Percentiles rank a stretch among this genome's conserved stretches.
Conservation (phyloP, 1,140 invertebrate genomes). For the Pinna nobilis region DNA sequence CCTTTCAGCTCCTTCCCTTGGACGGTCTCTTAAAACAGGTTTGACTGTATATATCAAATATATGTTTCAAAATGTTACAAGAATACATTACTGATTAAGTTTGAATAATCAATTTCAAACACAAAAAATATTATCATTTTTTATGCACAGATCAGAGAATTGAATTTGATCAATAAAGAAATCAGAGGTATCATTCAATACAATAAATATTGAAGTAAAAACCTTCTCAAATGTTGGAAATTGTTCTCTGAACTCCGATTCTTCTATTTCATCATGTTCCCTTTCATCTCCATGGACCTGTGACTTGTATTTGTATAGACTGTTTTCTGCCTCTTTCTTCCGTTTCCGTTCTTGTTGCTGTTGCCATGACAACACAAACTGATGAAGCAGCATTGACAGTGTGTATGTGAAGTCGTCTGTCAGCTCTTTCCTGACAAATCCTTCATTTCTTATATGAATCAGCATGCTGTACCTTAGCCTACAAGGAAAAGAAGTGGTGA, state of each 20-base stretch:
- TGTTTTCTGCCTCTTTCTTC: conserved; percentile 84
- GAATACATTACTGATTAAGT: not conserved
- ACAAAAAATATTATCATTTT: not conserved
- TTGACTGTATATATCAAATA: too few species aligned
- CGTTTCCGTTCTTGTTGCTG: conserved; percentile 82
- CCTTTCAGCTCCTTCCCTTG: too few species aligned
- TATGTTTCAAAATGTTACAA: not conserved
- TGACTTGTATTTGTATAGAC: conserved; percentile 86
- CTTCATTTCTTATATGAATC: conserved; percentile 52
- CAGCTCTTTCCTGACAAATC: conserved; percentile 50
- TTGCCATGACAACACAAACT: conserved; percentile 82
- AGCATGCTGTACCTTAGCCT: conserved; percentile 63
- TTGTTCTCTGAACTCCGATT: conserved; percentile 82
- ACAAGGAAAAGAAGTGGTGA: conserved; percentile 23
- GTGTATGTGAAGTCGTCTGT: conserved; percentile 45
- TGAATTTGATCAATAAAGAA: not conserved
- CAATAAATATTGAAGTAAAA: not conserved
- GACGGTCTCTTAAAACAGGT: too few species aligned
- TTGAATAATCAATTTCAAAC: too few species aligned
- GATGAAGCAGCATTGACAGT: conserved; percentile 54
- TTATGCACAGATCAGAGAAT: not conserved
- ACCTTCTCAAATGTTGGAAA: conserved; percentile 86
- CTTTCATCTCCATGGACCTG: conserved; percentile 68
- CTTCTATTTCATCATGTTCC: conserved; percentile 85
- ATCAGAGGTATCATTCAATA: not conserved